phyloP scores from a whole-genome alignment of 2,888 invertebrate species.

The Nipponacmea schrenckii region DNA sequence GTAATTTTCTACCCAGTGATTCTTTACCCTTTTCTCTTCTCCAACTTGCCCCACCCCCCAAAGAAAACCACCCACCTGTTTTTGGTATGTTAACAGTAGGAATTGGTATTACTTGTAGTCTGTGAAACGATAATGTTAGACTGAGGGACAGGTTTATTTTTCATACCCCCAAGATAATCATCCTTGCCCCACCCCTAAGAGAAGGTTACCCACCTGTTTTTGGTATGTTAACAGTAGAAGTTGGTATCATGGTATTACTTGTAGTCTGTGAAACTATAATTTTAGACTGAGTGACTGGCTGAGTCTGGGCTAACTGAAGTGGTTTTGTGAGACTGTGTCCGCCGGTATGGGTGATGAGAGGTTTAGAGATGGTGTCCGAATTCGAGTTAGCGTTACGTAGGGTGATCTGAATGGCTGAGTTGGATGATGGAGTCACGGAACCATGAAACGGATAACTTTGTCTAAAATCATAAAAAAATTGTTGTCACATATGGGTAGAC shows the following conservation, averaged over 20 bases:
- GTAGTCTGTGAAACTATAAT: slow-evolving; percentile 25
- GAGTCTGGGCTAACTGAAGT: background rate
- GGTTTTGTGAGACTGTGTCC: background rate
- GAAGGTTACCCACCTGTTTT: background rate
- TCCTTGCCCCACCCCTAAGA: too few species aligned
- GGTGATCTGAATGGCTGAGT: background rate
- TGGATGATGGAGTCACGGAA: background rate
- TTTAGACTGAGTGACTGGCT: slow-evolving; percentile 23
- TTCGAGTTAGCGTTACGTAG: background rate
- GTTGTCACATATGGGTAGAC: slow-evolving; percentile 10
- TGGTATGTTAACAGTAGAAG: slow-evolving; percentile 10
- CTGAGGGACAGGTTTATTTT: slow-evolving; percentile 19
- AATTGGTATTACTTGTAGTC: slow-evolving; percentile 16
- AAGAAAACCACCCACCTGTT: background rate
- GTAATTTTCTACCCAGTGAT: too few species aligned
- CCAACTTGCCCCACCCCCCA: too few species aligned
- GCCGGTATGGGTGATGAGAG: slow-evolving; percentile 14
- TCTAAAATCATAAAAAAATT: slow-evolving; percentile 17
- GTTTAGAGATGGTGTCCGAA: slow-evolving; percentile 14
- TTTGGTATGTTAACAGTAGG: slow-evolving; percentile 7
- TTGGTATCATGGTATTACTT: slow-evolving; percentile 17
- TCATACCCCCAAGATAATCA: too few species aligned
- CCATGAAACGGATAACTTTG: slow-evolving; percentile 14
- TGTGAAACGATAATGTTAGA: slow-evolving; percentile 27
- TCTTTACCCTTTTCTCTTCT: too few species aligned